Evolutionary conservation across 2,888 invertebrate genomes (phyloP).

Genomic region (Scaptomyza polygonia): DNA sequence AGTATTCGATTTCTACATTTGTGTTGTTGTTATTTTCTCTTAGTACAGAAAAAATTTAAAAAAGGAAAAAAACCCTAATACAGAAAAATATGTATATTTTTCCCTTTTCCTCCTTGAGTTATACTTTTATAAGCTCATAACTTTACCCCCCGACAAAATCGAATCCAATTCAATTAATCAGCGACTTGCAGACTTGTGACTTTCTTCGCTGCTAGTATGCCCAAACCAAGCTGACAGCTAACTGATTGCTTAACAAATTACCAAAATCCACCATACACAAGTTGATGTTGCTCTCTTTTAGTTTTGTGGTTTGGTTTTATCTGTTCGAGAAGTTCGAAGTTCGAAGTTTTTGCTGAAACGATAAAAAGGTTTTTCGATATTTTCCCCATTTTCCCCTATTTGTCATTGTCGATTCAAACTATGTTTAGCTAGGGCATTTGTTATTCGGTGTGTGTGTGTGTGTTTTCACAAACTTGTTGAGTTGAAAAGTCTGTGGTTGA

Average conservation of each 20-base stretch:
- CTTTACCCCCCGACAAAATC: constrained; percentile 5
- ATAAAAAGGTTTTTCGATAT: too few relatives aligned
- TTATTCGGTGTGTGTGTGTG: constrained; percentile 11
- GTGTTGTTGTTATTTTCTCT: too few relatives aligned
- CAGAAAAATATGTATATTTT: too few relatives aligned
- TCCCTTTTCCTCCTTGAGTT: too few relatives aligned
- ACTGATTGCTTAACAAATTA: constrained; percentile 47
- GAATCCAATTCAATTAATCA: constrained; percentile 73
- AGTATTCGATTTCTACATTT: too few relatives aligned
- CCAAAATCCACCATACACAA: background rate
- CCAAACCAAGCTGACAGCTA: constrained; percentile 32
- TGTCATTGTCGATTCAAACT: too few relatives aligned
- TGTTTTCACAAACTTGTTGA: constrained; percentile 50
- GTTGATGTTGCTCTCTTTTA: constrained; percentile 14
- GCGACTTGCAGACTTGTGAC: constrained; percentile 44
- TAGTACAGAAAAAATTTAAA: too few relatives aligned
- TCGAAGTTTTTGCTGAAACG: too few relatives aligned
- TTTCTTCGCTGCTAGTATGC: constrained; percentile 9
- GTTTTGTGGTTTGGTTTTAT: constrained; percentile 26
- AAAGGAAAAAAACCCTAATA: too few relatives aligned
- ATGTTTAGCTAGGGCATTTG: background rate
- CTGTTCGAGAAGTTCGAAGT: too few relatives aligned
- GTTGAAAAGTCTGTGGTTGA: constrained; percentile 52
- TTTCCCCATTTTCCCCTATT: too few relatives aligned
- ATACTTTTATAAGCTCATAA: too few relatives aligned